phyloP scores from a whole-genome alignment of 2,797 vertebrate genomes.

The Oryzias sinensis region DNA sequence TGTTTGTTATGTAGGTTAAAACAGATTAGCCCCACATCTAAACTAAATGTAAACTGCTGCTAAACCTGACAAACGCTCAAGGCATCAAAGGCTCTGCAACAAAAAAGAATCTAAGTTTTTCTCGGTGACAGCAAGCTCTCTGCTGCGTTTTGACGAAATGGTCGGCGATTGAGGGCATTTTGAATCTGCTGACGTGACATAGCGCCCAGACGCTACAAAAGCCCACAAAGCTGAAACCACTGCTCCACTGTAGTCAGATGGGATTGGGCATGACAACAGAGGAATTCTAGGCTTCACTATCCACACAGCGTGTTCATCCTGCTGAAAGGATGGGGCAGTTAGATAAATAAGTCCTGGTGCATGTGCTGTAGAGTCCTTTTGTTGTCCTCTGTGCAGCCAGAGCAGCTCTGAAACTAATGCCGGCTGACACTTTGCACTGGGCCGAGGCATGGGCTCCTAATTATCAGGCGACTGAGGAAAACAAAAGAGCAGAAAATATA shows the following conservation, averaged over 20 bases:
- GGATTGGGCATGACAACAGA: conserved; percentile 59
- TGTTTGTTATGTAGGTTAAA: conserved; percentile 17
- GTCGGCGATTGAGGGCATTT: conserved; percentile 29
- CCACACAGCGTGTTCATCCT: conserved; percentile 54
- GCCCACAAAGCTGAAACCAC: conserved; percentile 47
- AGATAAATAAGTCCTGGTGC: conserved; percentile 50
- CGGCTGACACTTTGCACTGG: conserved; percentile 59
- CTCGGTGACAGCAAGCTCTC: conserved; percentile 8
- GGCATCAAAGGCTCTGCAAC: conserved; percentile 33
- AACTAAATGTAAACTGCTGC: conserved; percentile 23
- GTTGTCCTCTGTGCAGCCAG: conserved; percentile 55
- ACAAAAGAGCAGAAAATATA: conserved; percentile 37
- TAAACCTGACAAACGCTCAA: conserved; percentile 5
- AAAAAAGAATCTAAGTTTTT: conserved; percentile 20
- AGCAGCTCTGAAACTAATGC: conserved; percentile 55
- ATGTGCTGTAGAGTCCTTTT: conserved; percentile 54
- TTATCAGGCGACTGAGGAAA: conserved; percentile 50
- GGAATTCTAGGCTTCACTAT: conserved; percentile 51
- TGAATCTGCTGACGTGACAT: conserved; percentile 35
- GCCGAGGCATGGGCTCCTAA: conserved; percentile 53
- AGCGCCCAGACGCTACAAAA: conserved; percentile 34
- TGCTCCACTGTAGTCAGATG: conserved; percentile 39
- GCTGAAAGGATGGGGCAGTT: conserved; percentile 50
- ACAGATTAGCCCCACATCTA: conserved; percentile 5
- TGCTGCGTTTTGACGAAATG: conserved; percentile 30